phyloP scores from a whole-genome alignment of 2,797 vertebrate genomes.

The Peromyscus melanophrys region DNA sequence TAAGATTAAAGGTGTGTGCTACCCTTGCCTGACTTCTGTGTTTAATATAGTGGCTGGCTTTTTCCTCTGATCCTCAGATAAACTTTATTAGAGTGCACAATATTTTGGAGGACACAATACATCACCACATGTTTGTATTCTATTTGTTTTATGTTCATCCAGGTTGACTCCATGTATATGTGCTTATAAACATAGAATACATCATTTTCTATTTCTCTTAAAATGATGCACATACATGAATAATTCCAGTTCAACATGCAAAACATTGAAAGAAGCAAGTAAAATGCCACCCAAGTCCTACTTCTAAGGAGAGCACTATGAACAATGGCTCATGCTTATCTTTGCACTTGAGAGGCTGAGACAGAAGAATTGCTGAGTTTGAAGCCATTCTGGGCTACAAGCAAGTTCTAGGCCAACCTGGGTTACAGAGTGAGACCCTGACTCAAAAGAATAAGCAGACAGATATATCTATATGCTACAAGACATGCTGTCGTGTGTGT shows the following conservation, averaged over 20 bases:
- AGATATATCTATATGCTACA: background rate
- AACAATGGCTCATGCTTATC: background rate
- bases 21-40: too few relatives aligned
- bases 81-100: too few relatives aligned
- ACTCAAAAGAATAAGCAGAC: background rate
- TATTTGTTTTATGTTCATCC: conserved; percentile 59
- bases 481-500: background rate
- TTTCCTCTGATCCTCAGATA: too few relatives aligned
- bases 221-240: conserved; percentile 2
- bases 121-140: background rate
- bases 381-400: background rate
- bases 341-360: background rate
- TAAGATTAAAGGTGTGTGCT: too few relatives aligned
- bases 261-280: conserved; percentile 61
- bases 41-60: too few relatives aligned
- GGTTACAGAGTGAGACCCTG: background rate
- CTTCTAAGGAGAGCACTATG: conserved; percentile 15
- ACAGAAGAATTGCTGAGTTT: background rate
- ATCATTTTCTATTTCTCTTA: conserved; percentile 69
- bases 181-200: conserved; percentile 52
- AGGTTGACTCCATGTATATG: conserved; percentile 7
- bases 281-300: conserved; percentile 44
- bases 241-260: conserved; percentile 55
- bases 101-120: too few relatives aligned
- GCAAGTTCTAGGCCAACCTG: background rate